Conservation (phyloP, 2,888 invertebrate species). For the Villa cingulata region DNA sequence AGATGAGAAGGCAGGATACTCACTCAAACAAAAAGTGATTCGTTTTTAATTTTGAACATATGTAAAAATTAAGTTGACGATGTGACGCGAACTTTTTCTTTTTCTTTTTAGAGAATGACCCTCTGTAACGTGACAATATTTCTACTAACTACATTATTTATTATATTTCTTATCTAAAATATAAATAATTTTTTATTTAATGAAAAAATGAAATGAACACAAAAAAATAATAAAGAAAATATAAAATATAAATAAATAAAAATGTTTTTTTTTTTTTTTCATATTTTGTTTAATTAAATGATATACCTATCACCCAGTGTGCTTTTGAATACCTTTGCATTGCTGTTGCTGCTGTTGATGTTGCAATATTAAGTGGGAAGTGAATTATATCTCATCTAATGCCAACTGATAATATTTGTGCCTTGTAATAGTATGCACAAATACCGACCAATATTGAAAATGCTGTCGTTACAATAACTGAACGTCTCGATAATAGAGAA, state of each 20-base stretch:
- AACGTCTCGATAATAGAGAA: conserved; percentile 22
- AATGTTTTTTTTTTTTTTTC: not conserved
- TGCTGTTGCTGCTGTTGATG: no score
- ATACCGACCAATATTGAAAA: conserved; percentile 34
- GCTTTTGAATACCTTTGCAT: conserved; percentile 13
- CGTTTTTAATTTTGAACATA: no score
- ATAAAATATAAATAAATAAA: not conserved
- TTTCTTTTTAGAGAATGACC: no score
- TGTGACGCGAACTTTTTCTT: no score
- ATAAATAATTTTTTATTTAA: no score
- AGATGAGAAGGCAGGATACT: no score
- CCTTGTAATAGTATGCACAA: conserved; percentile 35
- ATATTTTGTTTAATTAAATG: conserved; percentile 7
- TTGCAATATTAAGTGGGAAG: conserved; percentile 11
- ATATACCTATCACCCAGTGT: conserved; percentile 10
- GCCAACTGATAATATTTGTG: conserved; percentile 30
- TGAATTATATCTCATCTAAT: conserved; percentile 29
- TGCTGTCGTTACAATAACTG: conserved; percentile 33
- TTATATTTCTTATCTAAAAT: no score
- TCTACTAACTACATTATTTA: no score
- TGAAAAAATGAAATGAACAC: no score
- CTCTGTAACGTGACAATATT: no score
- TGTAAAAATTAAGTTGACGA: no score
- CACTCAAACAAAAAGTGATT: no score
- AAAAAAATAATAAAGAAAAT: not conserved